Base-by-base conservation (phyloP, 2,113 vertebrate genomes). In the Vombatus ursinus region DNA sequence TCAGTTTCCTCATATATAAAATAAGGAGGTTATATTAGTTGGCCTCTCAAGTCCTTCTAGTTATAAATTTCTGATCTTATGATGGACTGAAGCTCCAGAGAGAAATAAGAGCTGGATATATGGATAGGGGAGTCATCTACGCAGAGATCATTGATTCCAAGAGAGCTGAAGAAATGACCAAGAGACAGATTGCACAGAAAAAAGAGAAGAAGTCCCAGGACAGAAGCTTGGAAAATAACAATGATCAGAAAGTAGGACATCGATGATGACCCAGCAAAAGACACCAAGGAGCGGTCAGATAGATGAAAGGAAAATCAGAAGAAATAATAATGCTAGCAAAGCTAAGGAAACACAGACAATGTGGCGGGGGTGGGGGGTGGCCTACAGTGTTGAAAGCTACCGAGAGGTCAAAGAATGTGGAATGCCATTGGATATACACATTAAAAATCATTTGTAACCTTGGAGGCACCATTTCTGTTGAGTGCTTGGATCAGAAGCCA, bases 351-450 rank as follows among this genome's bases (percentile, higher is more conserved):
- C 2, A 84, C 3, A n/a, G n/a, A 84, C 16, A 22, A 84, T 84
- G 26, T 23, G n/a, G 68, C 2, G 44, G 19, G 37, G n/a, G n/a
- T n/a, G n/a, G 1, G 28, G 8, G 1, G 37, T 0, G 19, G 5
- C 7, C 16, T 44, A 84, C n/a, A 84, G 19, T 84, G 16, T 44
- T 84, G n/a, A n/a, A 84, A 84, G 19, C n/a, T 84, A 22, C n/a
- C 44, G n/a, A 84, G n/a, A 44, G 7, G 19, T 37, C 10, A 77
- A 77, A 77, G 68, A 44, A 44, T 44, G 68, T 44, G 19, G 37
- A 84, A 84, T 44, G 19, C 19, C 7, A 2, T 84, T 44, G n/a
- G 19, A 44, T 44, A 23, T 84, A 22, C n/a, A 84, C 16, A 23
- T 44, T 84, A 84, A 84, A 84, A 84, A 84, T 44, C n/a, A 77